Conservation (phyloP, 2,113 vertebrate genomes). For the Halichoeres trimaculatus region DNA sequence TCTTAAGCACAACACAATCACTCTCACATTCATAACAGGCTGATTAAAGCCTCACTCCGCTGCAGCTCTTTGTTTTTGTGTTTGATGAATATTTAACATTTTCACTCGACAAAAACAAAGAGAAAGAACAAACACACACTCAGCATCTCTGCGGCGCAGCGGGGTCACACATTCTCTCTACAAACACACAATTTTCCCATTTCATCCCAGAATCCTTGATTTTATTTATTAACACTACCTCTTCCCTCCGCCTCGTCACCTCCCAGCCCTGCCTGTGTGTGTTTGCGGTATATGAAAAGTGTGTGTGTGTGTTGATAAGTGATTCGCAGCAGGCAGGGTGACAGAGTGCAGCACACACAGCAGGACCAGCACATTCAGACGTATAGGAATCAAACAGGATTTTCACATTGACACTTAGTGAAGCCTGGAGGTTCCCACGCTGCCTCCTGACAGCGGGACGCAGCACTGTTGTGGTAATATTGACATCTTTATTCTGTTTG, state of each 20-base stretch:
- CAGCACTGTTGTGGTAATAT: slow-evolving; percentile 11
- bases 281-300: not conserved
- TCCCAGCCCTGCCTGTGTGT: not conserved
- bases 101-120: slow-evolving; percentile 18
- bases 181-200: not conserved
- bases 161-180: not conserved
- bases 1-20: slow-evolving; percentile 53
- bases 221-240: not conserved
- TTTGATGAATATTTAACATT: slow-evolving; percentile 37
- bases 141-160: not conserved
- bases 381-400: not conserved
- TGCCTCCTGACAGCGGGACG: slow-evolving; percentile 1
- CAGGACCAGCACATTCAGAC: not conserved
- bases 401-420: not conserved
- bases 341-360: slow-evolving; percentile 6
- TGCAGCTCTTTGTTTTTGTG: slow-evolving; percentile 17
- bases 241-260: rapidly evolving
- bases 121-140: not conserved
- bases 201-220: not conserved
- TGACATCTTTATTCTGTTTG: slow-evolving; percentile 5
- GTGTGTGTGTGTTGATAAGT: slow-evolving; percentile 15
- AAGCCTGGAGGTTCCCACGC: not conserved
- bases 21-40: slow-evolving; percentile 27
- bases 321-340: slow-evolving; percentile 38
- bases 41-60: slow-evolving; percentile 42